phyloP scores from a whole-genome alignment of 2,797 vertebrate species.

The Pseudomugil tenellus region DNA sequence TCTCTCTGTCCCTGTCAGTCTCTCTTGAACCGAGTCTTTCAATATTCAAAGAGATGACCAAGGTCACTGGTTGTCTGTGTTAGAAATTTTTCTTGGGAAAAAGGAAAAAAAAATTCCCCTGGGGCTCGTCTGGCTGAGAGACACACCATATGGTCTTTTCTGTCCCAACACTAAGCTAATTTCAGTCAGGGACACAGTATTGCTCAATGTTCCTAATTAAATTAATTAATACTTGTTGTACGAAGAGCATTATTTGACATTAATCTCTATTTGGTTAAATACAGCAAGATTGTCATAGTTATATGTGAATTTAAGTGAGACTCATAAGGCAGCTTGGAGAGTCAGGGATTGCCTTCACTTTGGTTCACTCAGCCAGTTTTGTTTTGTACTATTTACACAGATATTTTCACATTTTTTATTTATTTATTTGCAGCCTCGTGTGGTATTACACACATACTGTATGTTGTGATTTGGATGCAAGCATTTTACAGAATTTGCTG shows the following conservation, averaged over 20 bases:
- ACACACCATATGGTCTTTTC: slow-evolving; percentile 35
- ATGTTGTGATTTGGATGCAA: not conserved
- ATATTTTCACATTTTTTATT: slow-evolving; percentile 5
- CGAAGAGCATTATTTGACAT: too few species aligned
- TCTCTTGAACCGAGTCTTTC: slow-evolving; percentile 19
- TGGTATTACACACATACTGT: not conserved
- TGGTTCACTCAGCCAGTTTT: not conserved
- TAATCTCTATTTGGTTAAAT: not conserved
- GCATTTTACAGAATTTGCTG: not conserved
- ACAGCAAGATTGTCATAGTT: not conserved
- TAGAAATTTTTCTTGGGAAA: slow-evolving; percentile 22
- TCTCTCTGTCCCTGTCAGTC: slow-evolving; percentile 15
- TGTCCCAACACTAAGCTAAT: slow-evolving; percentile 33
- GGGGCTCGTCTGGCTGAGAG: slow-evolving; percentile 31
- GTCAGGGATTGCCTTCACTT: not conserved
- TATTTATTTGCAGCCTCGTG: not conserved
- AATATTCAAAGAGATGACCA: slow-evolving; percentile 32
- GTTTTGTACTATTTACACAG: too few species aligned
- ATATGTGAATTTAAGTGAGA: not conserved
- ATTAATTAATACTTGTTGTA: not conserved
- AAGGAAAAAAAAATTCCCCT: slow-evolving; percentile 34
- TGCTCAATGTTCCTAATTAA: slow-evolving; percentile 35
- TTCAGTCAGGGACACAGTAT: slow-evolving; percentile 13
- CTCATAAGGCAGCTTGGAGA: not conserved
- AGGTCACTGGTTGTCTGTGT: slow-evolving; percentile 57